Percentiles rank a stretch among this genome's conserved stretches.
These are phyloP conservation scores for Zootermopsis nevadensis DNA, from an alignment of 2,888 invertebrate genomes.

Conservation along the genomic window DNA sequence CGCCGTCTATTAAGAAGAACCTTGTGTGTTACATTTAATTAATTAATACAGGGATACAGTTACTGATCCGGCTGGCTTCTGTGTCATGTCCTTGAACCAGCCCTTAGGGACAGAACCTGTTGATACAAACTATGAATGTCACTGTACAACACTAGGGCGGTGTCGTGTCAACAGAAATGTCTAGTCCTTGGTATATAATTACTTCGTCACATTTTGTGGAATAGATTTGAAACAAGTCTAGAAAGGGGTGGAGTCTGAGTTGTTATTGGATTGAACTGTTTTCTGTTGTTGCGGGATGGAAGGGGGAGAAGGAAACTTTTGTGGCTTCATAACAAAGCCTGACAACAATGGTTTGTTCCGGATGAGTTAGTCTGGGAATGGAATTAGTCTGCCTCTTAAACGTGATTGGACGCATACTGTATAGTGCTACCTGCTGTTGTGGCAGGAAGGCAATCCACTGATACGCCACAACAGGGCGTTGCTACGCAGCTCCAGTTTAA, in stretches of 20 bases:
- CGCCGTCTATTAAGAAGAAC: too few relatives aligned
- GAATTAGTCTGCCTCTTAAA: not conserved
- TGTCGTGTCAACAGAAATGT: not conserved
- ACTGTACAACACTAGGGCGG: not conserved
- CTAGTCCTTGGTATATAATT: not conserved
- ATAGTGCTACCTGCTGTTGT: not conserved
- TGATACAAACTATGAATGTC: too few relatives aligned
- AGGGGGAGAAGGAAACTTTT: not conserved
- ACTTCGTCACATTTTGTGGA: not conserved
- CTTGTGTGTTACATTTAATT: too few relatives aligned
- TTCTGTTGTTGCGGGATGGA: not conserved
- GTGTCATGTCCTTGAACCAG: too few relatives aligned
- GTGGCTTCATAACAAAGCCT: constrained; percentile 7
- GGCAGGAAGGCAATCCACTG: not conserved
- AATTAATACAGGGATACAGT: too few relatives aligned
- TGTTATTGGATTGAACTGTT: constrained; percentile 5
- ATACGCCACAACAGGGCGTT: not conserved
- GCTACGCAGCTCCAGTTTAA: too few relatives aligned
- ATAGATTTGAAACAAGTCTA: not conserved
- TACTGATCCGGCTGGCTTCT: too few relatives aligned
- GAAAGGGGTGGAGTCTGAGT: constrained; percentile 7
- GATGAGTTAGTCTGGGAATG: constrained; percentile 17
- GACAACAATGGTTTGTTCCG: constrained; percentile 2
- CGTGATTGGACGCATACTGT: not conserved
- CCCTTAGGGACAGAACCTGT: too few relatives aligned